phyloP scores from a whole-genome alignment of 2,888 invertebrate genomes.

The Trichogramma evanescens region DNA sequence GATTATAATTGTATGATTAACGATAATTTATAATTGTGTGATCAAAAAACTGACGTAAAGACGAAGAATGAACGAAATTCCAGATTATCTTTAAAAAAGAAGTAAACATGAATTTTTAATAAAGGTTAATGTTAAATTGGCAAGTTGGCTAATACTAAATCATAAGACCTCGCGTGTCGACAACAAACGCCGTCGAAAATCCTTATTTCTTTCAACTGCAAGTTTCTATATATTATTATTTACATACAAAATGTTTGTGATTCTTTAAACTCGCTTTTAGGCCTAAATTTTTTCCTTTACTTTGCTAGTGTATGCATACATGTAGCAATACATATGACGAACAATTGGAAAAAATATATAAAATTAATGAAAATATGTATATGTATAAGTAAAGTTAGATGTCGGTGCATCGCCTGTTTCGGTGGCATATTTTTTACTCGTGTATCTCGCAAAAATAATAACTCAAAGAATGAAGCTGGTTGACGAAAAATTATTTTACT shows the following conservation, averaged over 20 bases:
- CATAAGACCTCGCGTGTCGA: slow-evolving; percentile 22
- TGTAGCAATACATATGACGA: too few relatives aligned
- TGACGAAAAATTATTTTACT: neutral
- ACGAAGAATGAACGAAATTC: too few relatives aligned
- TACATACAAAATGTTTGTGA: slow-evolving; percentile 11
- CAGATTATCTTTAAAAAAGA: too few relatives aligned
- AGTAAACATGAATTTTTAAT: too few relatives aligned
- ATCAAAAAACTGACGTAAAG: too few relatives aligned
- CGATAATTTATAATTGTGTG: neutral
- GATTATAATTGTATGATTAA: slow-evolving; percentile 1
- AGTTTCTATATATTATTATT: neutral
- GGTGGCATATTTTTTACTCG: slow-evolving; percentile 19
- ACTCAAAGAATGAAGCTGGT: neutral
- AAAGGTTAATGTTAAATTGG: neutral
- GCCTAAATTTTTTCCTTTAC: too few relatives aligned
- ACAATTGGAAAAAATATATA: too few relatives aligned
- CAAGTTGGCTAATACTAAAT: slow-evolving; percentile 14
- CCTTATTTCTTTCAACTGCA: slow-evolving; percentile 5
- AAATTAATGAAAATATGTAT: too few relatives aligned
- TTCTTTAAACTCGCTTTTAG: slow-evolving; percentile 6
- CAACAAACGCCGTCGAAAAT: slow-evolving; percentile 6
- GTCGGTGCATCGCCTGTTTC: neutral
- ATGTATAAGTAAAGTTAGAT: too few relatives aligned
- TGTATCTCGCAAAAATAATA: slow-evolving; percentile 23
- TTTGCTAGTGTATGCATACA: too few relatives aligned